Conservation (phyloP, 2,888 invertebrate species). For the Phengaris arion region DNA sequence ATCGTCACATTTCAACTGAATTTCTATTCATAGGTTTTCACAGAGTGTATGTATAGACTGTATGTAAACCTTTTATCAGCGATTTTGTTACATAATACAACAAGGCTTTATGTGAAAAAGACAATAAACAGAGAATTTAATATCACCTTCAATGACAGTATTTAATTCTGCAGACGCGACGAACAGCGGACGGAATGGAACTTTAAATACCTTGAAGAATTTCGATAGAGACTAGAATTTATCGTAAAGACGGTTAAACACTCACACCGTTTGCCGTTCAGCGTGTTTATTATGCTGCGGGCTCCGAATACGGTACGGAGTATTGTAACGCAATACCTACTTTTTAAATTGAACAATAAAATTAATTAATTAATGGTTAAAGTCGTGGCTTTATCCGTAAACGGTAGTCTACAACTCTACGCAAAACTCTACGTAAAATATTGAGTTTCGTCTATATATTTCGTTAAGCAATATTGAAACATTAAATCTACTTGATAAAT, state of each 20-base stretch:
- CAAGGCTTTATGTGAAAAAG: not conserved
- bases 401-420: too few relatives aligned
- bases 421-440: too few relatives aligned
- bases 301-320: not conserved
- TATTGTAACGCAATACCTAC: not conserved
- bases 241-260: slow-evolving; percentile 14
- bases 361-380: too few relatives aligned
- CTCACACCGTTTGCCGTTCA: not conserved
- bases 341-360: slow-evolving; percentile 13
- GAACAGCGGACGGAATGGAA: slow-evolving; percentile 20
- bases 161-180: slow-evolving; percentile 16
- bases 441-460: too few relatives aligned
- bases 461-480: too few relatives aligned
- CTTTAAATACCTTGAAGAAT: slow-evolving; percentile 19
- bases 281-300: not conserved
- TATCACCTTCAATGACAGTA: slow-evolving; percentile 14
- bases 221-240: not conserved
- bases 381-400: not conserved
- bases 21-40: not conserved
- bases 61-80: not conserved
- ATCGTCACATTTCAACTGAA: not conserved
- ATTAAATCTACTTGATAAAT: too few relatives aligned
- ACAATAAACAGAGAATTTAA: slow-evolving; percentile 9
- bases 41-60: not conserved
- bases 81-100: not conserved